Conservation (phyloP, 2,888 invertebrate genomes). For the Muscina levida region DNA sequence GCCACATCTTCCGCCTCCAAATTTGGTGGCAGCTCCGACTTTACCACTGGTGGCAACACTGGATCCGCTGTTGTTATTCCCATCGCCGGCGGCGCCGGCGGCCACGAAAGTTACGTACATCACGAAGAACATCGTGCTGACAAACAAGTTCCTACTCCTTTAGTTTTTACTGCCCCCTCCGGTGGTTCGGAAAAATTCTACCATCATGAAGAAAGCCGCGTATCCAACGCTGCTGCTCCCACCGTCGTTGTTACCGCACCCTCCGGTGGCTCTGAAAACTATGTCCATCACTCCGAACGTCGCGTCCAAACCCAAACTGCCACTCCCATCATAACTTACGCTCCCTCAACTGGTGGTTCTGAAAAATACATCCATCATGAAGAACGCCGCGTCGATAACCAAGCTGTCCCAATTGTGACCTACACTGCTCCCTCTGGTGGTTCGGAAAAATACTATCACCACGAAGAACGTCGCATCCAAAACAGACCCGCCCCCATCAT, state of each 20-base stretch:
- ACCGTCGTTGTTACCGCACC: constrained; percentile 66
- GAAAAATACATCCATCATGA: constrained; percentile 73
- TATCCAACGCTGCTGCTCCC: constrained; percentile 54
- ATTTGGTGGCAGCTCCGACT: constrained; percentile 43
- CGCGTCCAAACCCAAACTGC: constrained; percentile 68
- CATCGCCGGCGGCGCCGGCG: constrained; percentile 67
- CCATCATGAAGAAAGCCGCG: constrained; percentile 65
- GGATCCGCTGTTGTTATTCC: constrained; percentile 70
- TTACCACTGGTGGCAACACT: constrained; percentile 69
- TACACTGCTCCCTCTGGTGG: constrained; percentile 67
- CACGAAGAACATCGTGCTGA: constrained; percentile 64
- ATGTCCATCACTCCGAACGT: constrained; percentile 69
- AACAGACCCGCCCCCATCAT: constrained; percentile 69
- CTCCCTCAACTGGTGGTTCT: constrained; percentile 69
- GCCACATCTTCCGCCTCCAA: constrained; percentile 67
- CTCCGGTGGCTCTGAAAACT: constrained; percentile 68
- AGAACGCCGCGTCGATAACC: constrained; percentile 67
- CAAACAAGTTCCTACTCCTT: constrained; percentile 56
- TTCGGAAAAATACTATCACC: constrained; percentile 69
- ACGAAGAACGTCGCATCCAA: constrained; percentile 68
- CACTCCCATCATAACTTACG: constrained; percentile 67
- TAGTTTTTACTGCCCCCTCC: constrained; percentile 65
- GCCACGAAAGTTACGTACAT: constrained; percentile 65
- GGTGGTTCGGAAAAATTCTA: constrained; percentile 66
- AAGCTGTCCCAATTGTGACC: constrained; percentile 61